Percentiles rank a stretch among this genome's conserved stretches.
phyloP scores from a whole-genome alignment of 2,113 vertebrate genomes.

The Trichomycterus rosablanca region DNA sequence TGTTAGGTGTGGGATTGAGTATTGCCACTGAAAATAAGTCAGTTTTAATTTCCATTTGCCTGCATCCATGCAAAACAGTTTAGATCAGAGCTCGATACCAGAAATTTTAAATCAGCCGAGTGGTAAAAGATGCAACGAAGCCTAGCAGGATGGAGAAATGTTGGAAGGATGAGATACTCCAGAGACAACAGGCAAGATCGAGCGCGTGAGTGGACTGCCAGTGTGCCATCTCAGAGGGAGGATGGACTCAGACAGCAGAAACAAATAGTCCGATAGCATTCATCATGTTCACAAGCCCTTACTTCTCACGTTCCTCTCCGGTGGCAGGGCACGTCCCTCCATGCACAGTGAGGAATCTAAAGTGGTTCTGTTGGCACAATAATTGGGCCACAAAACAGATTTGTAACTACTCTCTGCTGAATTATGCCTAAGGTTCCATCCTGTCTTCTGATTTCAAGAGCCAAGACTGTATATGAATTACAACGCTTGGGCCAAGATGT shows the following conservation, averaged over 20 bases:
- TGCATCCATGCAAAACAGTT: not conserved
- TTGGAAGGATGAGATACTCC: not conserved
- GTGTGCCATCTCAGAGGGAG: not conserved
- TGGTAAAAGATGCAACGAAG: not conserved
- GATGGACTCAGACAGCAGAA: not conserved
- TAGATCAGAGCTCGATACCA: not conserved
- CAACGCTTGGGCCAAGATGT: not conserved
- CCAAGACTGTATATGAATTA: slow-evolving; percentile 10
- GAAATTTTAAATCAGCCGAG: not conserved
- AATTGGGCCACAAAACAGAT: slow-evolving; percentile 12
- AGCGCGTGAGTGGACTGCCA: not conserved
- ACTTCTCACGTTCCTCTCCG: not conserved
- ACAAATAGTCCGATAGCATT: slow-evolving; percentile 19
- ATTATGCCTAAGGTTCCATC: not conserved
- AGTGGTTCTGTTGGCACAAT: not conserved
- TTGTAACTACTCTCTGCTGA: slow-evolving; percentile 27
- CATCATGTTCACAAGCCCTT: not conserved
- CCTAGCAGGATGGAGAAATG: not conserved
- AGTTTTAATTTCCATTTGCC: not conserved
- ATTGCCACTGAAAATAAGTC: slow-evolving; percentile 1
- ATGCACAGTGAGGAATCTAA: slow-evolving; percentile 1
- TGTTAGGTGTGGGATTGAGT: not conserved
- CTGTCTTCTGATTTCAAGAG: slow-evolving; percentile 20
- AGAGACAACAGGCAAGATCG: slow-evolving; percentile 2
- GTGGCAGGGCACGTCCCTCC: not conserved